Evolutionary conservation across 1,140 invertebrate genomes (phyloP).

Genomic region (Glomeris maerens): DNA sequence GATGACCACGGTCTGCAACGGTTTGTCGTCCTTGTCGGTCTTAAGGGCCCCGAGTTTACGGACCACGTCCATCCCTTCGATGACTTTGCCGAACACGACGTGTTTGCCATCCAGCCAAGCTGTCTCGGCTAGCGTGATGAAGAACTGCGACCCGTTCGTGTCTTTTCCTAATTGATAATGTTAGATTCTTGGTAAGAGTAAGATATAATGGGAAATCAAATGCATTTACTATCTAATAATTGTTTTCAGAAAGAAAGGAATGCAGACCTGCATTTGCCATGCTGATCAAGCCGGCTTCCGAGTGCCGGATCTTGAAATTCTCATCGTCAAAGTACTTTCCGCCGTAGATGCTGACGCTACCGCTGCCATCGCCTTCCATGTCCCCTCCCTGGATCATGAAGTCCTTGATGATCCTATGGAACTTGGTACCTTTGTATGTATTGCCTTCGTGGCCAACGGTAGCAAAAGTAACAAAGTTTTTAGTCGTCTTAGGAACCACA

Average conservation of each 20-base stretch:
- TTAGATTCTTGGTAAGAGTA: neutral
- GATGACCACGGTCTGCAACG: no score
- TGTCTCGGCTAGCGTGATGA: slow-evolving; percentile 76
- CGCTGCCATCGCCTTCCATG: slow-evolving; percentile 56
- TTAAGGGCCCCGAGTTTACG: slow-evolving; percentile 67
- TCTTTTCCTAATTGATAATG: slow-evolving; percentile 30
- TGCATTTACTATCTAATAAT: slow-evolving; percentile 1
- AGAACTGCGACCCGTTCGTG: slow-evolving; percentile 84
- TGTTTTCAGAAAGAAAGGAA: no score
- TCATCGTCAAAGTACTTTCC: slow-evolving; percentile 82
- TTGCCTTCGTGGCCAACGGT: slow-evolving; percentile 56
- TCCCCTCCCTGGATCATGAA: slow-evolving; percentile 92
- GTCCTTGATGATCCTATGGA: slow-evolving; percentile 70
- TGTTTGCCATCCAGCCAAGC: slow-evolving; percentile 86
- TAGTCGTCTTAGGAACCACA: slow-evolving; percentile 77
- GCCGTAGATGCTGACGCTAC: slow-evolving; percentile 77
- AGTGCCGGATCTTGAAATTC: slow-evolving; percentile 78
- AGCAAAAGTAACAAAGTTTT: slow-evolving; percentile 82
- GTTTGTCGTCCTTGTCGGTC: slow-evolving; percentile 57
- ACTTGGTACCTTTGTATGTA: slow-evolving; percentile 57
- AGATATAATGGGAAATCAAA: neutral
- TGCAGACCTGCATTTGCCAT: slow-evolving; percentile 95
- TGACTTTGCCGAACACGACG: slow-evolving; percentile 84
- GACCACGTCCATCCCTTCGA: slow-evolving; percentile 63
- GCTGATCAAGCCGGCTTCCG: slow-evolving; percentile 72